These are phyloP conservation scores for Polypedilum pembai DNA, from an alignment of 1,140 invertebrate species.

Conservation along the genomic window DNA sequence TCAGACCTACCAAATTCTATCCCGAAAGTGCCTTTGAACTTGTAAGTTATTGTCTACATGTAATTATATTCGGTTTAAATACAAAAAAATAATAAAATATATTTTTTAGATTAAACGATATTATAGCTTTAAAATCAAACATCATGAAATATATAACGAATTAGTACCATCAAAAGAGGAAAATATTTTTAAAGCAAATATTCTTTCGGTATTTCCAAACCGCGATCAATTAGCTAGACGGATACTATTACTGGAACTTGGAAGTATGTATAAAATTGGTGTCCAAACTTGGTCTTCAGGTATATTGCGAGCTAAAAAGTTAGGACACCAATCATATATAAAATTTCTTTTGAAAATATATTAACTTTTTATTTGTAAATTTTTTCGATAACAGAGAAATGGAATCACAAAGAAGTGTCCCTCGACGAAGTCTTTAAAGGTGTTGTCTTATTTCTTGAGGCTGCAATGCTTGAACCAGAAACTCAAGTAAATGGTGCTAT, in stretches of 20 bases:
- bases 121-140: slow-evolving; percentile 70
- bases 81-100: slow-evolving; percentile 26
- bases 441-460: slow-evolving; percentile 68
- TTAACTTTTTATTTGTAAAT: too few relatives aligned
- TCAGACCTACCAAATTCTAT: slow-evolving; percentile 73
- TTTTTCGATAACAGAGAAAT: slow-evolving; percentile 70
- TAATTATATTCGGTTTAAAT: too few relatives aligned
- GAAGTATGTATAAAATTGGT: slow-evolving; percentile 50
- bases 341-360: too few relatives aligned
- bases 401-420: slow-evolving; percentile 70
- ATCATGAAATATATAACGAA: slow-evolving; percentile 60
- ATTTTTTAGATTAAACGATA: slow-evolving; percentile 63
- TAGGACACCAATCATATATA: too few relatives aligned
- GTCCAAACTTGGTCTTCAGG: too few relatives aligned
- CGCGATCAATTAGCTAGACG: slow-evolving; percentile 65
- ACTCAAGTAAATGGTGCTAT: slow-evolving; percentile 68
- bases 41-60: slow-evolving; percentile 50
- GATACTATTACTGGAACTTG: slow-evolving; percentile 66
- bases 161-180: slow-evolving; percentile 61
- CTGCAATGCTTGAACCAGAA: slow-evolving; percentile 68
- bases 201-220: slow-evolving; percentile 65
- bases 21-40: slow-evolving; percentile 64
- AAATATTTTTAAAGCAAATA: slow-evolving; percentile 70
- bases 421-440: slow-evolving; percentile 78
- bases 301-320: too few relatives aligned